Evolutionary conservation across 2,797 vertebrate genomes (phyloP).

Genomic region (Okamejei kenojei): DNA sequence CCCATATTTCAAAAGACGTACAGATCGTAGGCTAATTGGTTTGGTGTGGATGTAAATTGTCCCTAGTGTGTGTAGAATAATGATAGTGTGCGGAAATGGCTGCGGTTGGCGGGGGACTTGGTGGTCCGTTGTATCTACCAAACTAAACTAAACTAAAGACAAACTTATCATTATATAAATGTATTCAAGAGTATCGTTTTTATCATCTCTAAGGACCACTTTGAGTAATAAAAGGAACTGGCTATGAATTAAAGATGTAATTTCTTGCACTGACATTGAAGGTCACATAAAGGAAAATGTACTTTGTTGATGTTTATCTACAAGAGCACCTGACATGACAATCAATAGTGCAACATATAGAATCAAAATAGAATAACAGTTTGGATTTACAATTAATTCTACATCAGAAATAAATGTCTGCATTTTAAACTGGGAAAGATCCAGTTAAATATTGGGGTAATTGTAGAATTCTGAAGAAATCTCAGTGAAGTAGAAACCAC

Average conservation of each 20-base stretch:
- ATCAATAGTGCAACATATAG: neutral
- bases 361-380: neutral
- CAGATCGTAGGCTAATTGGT: too few species aligned
- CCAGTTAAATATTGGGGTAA: neutral
- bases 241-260: neutral
- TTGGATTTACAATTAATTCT: neutral
- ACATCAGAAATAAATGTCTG: neutral
- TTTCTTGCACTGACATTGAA: neutral
- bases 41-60: too few species aligned
- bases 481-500: neutral
- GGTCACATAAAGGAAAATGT: neutral
- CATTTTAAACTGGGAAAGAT: neutral
- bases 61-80: too few species aligned
- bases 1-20: too few species aligned
- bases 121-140: too few species aligned
- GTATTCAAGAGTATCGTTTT: neutral
- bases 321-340: neutral
- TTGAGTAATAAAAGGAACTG: neutral
- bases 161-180: neutral
- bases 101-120: too few species aligned
- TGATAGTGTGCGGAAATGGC: too few species aligned
- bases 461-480: neutral
- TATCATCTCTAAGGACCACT: too few species aligned
- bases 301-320: slow-evolving; percentile 5
- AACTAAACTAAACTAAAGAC: neutral